Percentiles rank a stretch among this genome's conserved stretches.
These are phyloP conservation scores for Urocolius indicus DNA, from an alignment of 2,113 vertebrate genomes.

Conservation along the genomic window DNA sequence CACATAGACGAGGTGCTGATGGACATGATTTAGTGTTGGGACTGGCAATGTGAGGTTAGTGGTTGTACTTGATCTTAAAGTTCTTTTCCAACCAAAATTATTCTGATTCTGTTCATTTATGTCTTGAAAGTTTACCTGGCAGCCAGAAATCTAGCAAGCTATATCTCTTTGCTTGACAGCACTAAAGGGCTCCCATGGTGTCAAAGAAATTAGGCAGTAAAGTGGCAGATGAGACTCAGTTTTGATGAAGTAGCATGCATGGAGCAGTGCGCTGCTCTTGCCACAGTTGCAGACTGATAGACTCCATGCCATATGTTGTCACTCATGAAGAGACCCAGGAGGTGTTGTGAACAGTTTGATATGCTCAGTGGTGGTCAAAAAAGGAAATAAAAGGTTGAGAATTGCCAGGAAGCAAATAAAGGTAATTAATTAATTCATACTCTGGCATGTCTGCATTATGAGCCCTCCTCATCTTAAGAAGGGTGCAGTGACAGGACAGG, in stretches of 20 bases:
- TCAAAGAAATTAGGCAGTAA: neutral
- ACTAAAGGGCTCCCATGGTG: neutral
- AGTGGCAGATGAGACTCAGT: neutral
- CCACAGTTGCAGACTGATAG: neutral
- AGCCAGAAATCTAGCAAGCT: neutral
- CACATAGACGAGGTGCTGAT: too few relatives aligned
- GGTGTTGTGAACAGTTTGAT: neutral
- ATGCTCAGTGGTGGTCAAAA: neutral
- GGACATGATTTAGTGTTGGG: too few relatives aligned
- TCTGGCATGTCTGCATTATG: neutral
- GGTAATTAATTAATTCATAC: neutral
- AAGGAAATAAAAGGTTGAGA: neutral
- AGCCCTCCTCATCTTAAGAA: neutral
- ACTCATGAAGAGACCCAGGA: neutral
- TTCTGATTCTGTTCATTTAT: neutral
- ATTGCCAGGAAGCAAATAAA: neutral
- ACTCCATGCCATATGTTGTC: neutral
- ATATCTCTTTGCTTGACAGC: neutral
- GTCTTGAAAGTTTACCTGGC: neutral
- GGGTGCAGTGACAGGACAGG: neutral
- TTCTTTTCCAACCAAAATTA: too few relatives aligned
- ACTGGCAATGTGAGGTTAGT: too few relatives aligned
- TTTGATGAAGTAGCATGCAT: neutral
- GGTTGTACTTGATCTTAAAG: too few relatives aligned
- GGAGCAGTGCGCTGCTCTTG: neutral